Percentiles rank a stretch among this genome's conserved stretches.
phyloP scores from a whole-genome alignment of 2,797 vertebrate genomes.

The Pseudomugil tenellus region DNA sequence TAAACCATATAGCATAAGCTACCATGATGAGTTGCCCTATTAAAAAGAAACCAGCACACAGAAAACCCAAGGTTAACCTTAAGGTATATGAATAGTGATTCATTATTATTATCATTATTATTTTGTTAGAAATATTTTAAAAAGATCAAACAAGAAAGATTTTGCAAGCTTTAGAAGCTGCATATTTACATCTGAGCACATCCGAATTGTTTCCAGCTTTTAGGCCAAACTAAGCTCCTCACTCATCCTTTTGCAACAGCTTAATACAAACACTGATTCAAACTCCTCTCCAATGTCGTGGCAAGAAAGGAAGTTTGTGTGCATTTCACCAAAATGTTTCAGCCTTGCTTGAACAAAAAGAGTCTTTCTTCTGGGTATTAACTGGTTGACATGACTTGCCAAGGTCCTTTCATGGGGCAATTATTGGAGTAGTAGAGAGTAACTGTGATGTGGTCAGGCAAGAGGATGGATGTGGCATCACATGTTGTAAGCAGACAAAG shows the following conservation, averaged over 20 bases:
- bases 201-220: neutral
- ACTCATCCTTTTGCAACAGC: neutral
- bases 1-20: too few relatives aligned
- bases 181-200: too few relatives aligned
- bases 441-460: neutral
- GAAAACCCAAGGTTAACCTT: too few relatives aligned
- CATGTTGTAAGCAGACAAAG: conserved; percentile 48
- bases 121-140: too few relatives aligned
- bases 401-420: conserved; percentile 67
- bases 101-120: too few relatives aligned
- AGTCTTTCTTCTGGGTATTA: conserved; percentile 77
- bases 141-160: neutral
- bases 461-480: conserved; percentile 48
- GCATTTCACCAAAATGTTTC: conserved; percentile 2
- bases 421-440: conserved; percentile 28
- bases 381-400: conserved; percentile 82
- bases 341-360: neutral
- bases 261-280: neutral
- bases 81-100: too few relatives aligned
- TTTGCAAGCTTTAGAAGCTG: neutral
- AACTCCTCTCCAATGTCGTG: neutral
- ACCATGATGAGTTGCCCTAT: too few relatives aligned
- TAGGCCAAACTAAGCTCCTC: conserved; percentile 10
- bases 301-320: neutral
- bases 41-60: too few relatives aligned